phyloP scores from a whole-genome alignment of 2,113 vertebrate genomes.

The Hiodon tergisus region DNA sequence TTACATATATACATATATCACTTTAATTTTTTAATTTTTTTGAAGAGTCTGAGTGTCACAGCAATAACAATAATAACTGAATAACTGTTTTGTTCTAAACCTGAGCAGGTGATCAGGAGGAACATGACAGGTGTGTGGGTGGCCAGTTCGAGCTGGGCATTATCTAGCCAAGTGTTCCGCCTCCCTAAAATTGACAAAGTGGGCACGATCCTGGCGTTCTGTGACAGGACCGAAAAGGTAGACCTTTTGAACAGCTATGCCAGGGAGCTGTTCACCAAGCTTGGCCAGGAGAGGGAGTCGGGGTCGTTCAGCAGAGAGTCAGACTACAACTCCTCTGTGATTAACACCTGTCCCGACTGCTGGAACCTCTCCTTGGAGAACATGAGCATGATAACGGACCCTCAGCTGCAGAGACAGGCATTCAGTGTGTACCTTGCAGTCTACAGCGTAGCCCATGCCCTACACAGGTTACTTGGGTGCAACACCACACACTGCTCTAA shows the following conservation, averaged over 20 bases:
- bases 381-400: slow-evolving; percentile 20
- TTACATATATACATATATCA: too few species aligned
- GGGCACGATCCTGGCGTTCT: slow-evolving; percentile 72
- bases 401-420: slow-evolving; percentile 33
- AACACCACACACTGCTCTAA: slow-evolving; percentile 24
- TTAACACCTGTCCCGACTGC: slow-evolving; percentile 56
- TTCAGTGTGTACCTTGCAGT: slow-evolving; percentile 68
- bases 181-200: slow-evolving; percentile 57
- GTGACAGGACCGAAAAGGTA: slow-evolving; percentile 33
- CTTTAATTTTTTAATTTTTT: too few species aligned
- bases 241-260: slow-evolving; percentile 50
- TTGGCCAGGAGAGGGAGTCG: slow-evolving; percentile 33
- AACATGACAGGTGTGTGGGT: slow-evolving; percentile 77
- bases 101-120: slow-evolving; percentile 52
- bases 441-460: slow-evolving; percentile 69
- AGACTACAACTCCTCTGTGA: background rate
- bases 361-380: slow-evolving; percentile 47
- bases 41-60: too few species aligned
- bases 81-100: background rate
- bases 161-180: slow-evolving; percentile 26
- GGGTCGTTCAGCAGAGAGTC: background rate
- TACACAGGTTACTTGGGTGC: slow-evolving; percentile 69
- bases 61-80: too few species aligned
- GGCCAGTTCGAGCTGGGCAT: slow-evolving; percentile 71
- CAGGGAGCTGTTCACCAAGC: slow-evolving; percentile 40